Conservation (phyloP, 1,140 invertebrate species). For the Euborellia annulipes region DNA sequence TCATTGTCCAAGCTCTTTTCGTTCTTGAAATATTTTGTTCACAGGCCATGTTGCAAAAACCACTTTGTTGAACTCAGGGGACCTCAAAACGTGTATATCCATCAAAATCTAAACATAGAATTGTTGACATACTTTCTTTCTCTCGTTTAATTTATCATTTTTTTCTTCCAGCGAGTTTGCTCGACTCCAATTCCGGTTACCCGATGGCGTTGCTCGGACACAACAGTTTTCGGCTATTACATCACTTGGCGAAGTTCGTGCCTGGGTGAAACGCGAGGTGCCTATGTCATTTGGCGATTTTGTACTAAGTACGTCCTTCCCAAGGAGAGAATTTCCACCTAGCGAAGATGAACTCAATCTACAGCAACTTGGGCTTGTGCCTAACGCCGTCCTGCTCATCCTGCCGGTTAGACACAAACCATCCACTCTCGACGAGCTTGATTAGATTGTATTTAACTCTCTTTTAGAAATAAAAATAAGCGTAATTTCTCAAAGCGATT, state of each 20-base stretch:
- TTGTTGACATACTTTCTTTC: too few species aligned
- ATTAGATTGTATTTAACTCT: slow-evolving; percentile 8
- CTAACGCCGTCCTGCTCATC: slow-evolving; percentile 63
- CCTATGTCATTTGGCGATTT: slow-evolving; percentile 32
- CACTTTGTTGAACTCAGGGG: too few species aligned
- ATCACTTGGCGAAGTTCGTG: slow-evolving; percentile 35
- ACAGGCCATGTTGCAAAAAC: too few species aligned
- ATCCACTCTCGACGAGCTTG: slow-evolving; percentile 17
- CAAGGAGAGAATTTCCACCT: slow-evolving; percentile 49
- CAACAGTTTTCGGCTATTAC: slow-evolving; percentile 42
- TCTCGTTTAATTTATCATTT: too few species aligned
- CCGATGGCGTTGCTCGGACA: slow-evolving; percentile 51
- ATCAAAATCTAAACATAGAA: too few species aligned
- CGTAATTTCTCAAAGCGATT: too few species aligned
- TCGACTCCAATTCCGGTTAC: slow-evolving; percentile 67
- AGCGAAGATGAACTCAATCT: slow-evolving; percentile 44
- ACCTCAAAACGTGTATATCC: too few species aligned
- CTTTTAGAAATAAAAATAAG: too few species aligned
- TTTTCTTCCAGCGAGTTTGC: slow-evolving; percentile 24
- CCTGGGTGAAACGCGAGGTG: slow-evolving; percentile 2
- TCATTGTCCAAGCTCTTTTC: too few species aligned
- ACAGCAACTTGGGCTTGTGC: slow-evolving; percentile 51
- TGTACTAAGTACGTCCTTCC: slow-evolving; percentile 61
- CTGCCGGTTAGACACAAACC: slow-evolving; percentile 38
- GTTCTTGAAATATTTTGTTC: too few species aligned